phyloP scores from a whole-genome alignment of 2,113 vertebrate genomes.

The Caranx melampygus region DNA sequence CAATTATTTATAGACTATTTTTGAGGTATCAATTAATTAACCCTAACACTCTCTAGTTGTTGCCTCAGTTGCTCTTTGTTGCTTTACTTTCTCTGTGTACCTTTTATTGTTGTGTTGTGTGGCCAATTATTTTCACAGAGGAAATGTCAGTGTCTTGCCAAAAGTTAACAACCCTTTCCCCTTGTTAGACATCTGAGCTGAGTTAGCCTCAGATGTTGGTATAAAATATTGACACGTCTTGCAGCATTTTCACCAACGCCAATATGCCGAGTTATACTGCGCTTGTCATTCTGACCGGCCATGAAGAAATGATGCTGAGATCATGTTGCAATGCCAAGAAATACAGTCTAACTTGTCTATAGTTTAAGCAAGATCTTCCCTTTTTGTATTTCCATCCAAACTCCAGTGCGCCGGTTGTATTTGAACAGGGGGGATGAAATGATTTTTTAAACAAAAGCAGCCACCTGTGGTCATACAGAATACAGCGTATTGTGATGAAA shows the following conservation, averaged over 20 bases:
- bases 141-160: conserved; percentile 47
- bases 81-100: conserved; percentile 34
- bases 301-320: conserved; percentile 56
- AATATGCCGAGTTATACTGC: conserved; percentile 30
- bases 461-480: background rate
- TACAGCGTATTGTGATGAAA: background rate
- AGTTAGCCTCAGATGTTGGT: conserved; percentile 56
- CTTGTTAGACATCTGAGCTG: conserved; percentile 52
- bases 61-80: background rate
- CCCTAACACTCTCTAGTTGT: conserved; percentile 3
- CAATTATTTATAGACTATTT: background rate
- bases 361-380: conserved; percentile 2
- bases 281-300: conserved; percentile 53
- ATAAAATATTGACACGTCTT: conserved; percentile 67
- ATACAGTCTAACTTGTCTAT: conserved; percentile 16
- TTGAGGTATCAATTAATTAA: conserved; percentile 4
- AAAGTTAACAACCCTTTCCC: conserved; percentile 46
- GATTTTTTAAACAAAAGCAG: background rate
- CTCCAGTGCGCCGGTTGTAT: background rate
- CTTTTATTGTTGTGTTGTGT: background rate
- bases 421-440: background rate
- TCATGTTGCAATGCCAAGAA: conserved; percentile 65
- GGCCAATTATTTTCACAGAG: conserved; percentile 41
- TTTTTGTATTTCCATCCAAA: background rate
- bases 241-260: conserved; percentile 45